Conservation (phyloP, 2,797 vertebrate species). For the Urosaurus nigricauda region DNA sequence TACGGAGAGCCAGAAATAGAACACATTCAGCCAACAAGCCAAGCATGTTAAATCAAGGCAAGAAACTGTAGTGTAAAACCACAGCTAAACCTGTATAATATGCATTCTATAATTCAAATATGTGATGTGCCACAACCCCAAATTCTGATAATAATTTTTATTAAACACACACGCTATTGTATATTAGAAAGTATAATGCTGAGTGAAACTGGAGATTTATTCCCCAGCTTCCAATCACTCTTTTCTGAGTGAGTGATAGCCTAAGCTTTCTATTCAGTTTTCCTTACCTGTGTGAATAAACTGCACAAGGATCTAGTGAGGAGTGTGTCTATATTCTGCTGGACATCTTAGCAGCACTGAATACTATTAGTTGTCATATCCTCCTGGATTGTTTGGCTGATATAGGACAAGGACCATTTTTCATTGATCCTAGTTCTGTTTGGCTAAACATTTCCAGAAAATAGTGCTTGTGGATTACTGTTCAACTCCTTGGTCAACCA, state of each 20-base stretch:
- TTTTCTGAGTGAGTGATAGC: no score
- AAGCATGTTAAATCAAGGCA: conserved; percentile 68
- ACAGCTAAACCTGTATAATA: conserved; percentile 58
- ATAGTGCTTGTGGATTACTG: no score
- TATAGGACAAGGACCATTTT: no score
- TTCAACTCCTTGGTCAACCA: no score
- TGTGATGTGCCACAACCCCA: conserved; percentile 56
- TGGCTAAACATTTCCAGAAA: no score
- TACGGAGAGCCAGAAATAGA: conserved; percentile 77
- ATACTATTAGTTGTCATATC: no score
- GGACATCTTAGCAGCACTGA: no score
- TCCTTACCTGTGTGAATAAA: no score
- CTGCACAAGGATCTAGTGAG: no score
- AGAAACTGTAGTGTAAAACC: conserved; percentile 52
- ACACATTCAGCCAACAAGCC: conserved; percentile 70
- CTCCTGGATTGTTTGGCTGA: no score
- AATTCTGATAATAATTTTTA: conserved; percentile 67
- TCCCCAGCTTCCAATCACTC: conserved; percentile 22
- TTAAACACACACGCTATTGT: conserved; percentile 39
- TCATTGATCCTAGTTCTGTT: no score
- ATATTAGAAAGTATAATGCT: conserved; percentile 53
- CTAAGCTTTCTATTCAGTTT: background rate
- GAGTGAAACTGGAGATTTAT: conserved; percentile 41
- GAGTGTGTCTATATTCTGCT: no score
- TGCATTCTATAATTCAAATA: conserved; percentile 63